A percentile compares a stretch with the other conserved stretches of the same genome.
Evolutionary conservation across 1,140 invertebrate genomes (phyloP).

Genomic region (Drosophila bocqueti): DNA sequence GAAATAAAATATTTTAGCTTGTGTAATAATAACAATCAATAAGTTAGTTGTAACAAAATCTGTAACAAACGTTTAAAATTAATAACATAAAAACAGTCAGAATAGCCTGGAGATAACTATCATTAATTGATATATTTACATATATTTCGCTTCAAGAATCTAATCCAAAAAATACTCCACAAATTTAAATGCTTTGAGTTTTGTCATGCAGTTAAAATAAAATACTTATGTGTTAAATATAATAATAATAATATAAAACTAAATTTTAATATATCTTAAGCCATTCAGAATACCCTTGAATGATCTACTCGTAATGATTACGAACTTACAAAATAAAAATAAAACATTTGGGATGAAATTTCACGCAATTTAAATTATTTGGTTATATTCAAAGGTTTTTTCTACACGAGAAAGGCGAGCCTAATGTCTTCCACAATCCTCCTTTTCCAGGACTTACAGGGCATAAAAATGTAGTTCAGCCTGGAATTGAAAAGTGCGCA

Average conservation of each 20-base stretch:
- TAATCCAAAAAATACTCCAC: too few species aligned
- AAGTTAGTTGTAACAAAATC: too few species aligned
- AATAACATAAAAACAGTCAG: too few species aligned
- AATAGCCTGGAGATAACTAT: too few species aligned
- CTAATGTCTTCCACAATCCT: constrained; percentile 2
- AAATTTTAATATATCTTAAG: not conserved
- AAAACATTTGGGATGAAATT: not conserved
- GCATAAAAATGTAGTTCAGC: constrained; percentile 27
- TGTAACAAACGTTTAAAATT: too few species aligned
- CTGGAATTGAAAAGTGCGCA: not conserved
- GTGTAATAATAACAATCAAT: too few species aligned
- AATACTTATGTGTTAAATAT: too few species aligned
- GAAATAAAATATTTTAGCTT: too few species aligned
- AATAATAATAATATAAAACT: not conserved
- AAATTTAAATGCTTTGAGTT: not conserved
- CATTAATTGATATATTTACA: too few species aligned
- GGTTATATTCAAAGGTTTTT: not conserved
- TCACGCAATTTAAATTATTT: not conserved
- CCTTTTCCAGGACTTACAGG: constrained; percentile 18
- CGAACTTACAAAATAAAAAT: not conserved
- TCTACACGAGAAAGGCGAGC: not conserved
- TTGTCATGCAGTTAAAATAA: not conserved
- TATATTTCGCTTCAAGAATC: too few species aligned
- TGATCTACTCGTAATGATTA: not conserved
- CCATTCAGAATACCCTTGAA: not conserved